Conservation (phyloP, 2,888 invertebrate species). For the Tethea ocularis region DNA sequence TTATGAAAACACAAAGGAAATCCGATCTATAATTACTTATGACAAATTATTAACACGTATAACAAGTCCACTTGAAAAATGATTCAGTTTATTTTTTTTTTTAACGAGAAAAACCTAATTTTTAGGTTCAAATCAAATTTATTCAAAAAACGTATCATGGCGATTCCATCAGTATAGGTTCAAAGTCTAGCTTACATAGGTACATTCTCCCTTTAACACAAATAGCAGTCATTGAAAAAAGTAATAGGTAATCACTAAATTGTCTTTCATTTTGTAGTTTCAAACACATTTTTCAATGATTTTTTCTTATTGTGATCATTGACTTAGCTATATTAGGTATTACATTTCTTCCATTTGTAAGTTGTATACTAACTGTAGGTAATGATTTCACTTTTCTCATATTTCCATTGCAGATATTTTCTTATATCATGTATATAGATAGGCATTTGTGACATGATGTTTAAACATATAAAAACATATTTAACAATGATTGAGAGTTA, state of each 20-base stretch:
- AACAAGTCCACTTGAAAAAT: no score
- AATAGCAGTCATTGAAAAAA: slow-evolving; percentile 32
- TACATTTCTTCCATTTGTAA: slow-evolving; percentile 15
- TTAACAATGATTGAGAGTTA: slow-evolving; percentile 34
- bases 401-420: slow-evolving; percentile 12
- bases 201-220: neutral
- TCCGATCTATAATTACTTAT: no score
- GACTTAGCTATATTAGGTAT: slow-evolving; percentile 27
- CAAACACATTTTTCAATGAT: neutral
- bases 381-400: neutral
- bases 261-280: neutral
- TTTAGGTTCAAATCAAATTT: no score
- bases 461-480: slow-evolving; percentile 21
- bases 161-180: no score
- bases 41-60: no score
- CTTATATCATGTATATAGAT: slow-evolving; percentile 5
- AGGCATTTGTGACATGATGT: slow-evolving; percentile 37
- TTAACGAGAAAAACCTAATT: no score
- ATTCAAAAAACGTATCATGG: no score
- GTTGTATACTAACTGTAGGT: neutral
- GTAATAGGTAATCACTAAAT: slow-evolving; percentile 27
- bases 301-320: slow-evolving; percentile 27
- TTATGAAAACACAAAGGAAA: no score
- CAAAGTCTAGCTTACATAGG: no score
- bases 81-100: no score